Base-by-base conservation (phyloP, 2,113 vertebrate species). In the Pterocles gutturalis region DNA sequence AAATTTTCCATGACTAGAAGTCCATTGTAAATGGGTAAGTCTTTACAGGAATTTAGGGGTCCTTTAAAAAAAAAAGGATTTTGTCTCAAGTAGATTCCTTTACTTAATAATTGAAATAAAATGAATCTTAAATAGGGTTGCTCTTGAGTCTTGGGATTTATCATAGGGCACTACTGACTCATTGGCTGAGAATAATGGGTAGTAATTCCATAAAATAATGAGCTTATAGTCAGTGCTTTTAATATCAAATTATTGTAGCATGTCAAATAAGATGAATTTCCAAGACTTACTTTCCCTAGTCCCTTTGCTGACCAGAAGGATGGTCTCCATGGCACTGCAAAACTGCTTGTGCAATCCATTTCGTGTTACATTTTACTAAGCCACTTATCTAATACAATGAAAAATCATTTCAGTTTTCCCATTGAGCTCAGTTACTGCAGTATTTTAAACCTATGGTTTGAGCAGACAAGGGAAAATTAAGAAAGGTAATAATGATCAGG, bases 201-300 rank as follows among this genome's bases (percentile, higher is more conserved):
- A 19, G 38, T 60, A 90, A 85, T 82, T 93, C 43, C 43, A 85
- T 82, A 62, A 78, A 94, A 73, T 76, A 86, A 83, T 89, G 77
- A 75, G 9, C 22, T 82, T 85, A 49, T 48, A 12, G 65, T 73
- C 55, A 70, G 28, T 87, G 61, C 57, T 91, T 80, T 79, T 89
- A 93, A 54, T 76, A 60, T 31, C 28, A 82, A 58, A 82, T 87
- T 89, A 91, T 60, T 82, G 29, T 84, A 83, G 49, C 11, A 10
- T 72, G 48, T 82, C 73, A 67, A 78, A 49, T 66, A 61, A 91
- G 43, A 87, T 51, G 17, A 43, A 62, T 87, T 94, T 95, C 31
- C 17, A 46, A 80, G 38, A 34, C 41, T 48, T 75, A 17, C 60
- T 82, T 89, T 84, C 22, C 38, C 25, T 7, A 46, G 28, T 75